These are phyloP conservation scores for Tyto alba DNA, from an alignment of 2,113 vertebrate genomes.

Conservation along the genomic window DNA sequence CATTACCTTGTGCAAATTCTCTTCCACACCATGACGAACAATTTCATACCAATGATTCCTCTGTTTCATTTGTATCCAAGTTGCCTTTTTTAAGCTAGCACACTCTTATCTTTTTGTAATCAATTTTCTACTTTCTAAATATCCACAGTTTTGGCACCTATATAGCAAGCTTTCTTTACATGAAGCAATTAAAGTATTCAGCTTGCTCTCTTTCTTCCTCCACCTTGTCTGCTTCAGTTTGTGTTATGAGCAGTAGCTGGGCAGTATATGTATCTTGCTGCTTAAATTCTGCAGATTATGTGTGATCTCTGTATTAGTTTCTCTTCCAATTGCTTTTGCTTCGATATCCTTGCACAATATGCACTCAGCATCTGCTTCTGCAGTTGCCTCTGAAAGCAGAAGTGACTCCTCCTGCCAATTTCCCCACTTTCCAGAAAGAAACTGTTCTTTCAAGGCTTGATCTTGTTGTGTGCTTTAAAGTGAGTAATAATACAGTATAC, in stretches of 20 bases:
- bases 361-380: conserved; percentile 46
- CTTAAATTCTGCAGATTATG: conserved; percentile 42
- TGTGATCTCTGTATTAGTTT: conserved; percentile 58
- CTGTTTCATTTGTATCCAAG: not conserved
- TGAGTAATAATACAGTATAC: not conserved
- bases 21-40: not conserved
- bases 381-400: conserved; percentile 36
- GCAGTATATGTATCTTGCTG: not conserved
- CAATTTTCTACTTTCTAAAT: conserved; percentile 18
- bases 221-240: conserved; percentile 42
- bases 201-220: not conserved
- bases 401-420: conserved; percentile 61
- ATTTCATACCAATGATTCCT: not conserved
- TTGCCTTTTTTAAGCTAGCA: not conserved
- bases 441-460: conserved; percentile 21
- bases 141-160: not conserved
- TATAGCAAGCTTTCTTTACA: not conserved
- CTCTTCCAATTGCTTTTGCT: conserved; percentile 40
- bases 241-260: conserved; percentile 3
- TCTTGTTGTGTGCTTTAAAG: conserved; percentile 42
- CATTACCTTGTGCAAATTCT: not conserved
- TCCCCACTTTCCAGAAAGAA: conserved; percentile 28
- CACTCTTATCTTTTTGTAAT: not conserved
- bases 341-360: not conserved
- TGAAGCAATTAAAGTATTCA: not conserved